A percentile compares a stretch with the other conserved stretches of the same genome.
phyloP scores from a whole-genome alignment of 2,113 vertebrate genomes.

The sheep (Ovis aries) region ARS-UI_Ramb_v3.0 NC_056056.1:63573001-63573500 shows the following conservation, averaged over 20 bases:
- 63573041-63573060: neutral
- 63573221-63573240: neutral
- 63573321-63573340: neutral
- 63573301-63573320: neutral
- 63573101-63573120: neutral
- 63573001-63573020: neutral
- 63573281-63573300: neutral
- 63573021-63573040: neutral
- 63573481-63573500: constrained; percentile 64
- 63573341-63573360: neutral
- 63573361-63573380: neutral
- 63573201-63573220: neutral
- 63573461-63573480: constrained; percentile 75
- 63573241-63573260: neutral
- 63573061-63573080: neutral
- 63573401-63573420: constrained; percentile 15
- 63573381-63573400: constrained; percentile 23
- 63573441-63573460: constrained; percentile 71
- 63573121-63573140: neutral
- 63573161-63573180: neutral
- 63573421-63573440: constrained; percentile 63
- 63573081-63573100: neutral
- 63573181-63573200: neutral
- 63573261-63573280: neutral
- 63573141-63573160: neutral